phyloP scores from a whole-genome alignment of 2,113 vertebrate genomes.

The Elgaria multicarinata region DNA sequence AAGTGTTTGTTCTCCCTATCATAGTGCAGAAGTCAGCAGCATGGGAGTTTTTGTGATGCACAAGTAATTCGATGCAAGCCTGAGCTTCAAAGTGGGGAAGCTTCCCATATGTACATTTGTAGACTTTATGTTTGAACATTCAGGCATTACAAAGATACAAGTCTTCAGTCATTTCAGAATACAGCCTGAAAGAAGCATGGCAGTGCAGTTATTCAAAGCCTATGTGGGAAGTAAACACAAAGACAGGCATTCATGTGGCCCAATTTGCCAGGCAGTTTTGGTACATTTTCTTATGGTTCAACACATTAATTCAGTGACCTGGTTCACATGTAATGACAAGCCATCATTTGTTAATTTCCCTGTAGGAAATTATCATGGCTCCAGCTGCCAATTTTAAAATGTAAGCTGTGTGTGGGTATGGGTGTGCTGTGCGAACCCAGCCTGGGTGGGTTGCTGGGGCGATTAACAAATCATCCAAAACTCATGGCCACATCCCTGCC shows the following conservation, averaged over 20 bases:
- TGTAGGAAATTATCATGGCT: too few species aligned
- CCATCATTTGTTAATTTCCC: too few species aligned
- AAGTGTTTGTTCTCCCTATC: not conserved
- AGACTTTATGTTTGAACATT: not conserved
- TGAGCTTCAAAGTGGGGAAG: not conserved
- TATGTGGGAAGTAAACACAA: not conserved
- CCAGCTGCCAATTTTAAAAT: too few species aligned
- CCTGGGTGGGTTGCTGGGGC: too few species aligned
- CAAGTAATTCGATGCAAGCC: not conserved
- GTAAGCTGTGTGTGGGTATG: too few species aligned
- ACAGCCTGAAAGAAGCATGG: not conserved
- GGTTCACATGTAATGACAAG: too few species aligned
- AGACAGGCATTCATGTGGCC: too few species aligned
- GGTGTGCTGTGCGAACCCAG: too few species aligned
- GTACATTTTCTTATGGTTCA: not conserved
- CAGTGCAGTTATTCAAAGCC: not conserved
- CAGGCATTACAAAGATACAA: not conserved
- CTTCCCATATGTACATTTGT: not conserved
- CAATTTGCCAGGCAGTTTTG: not conserved
- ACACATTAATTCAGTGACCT: not conserved
- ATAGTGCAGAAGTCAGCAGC: not conserved
- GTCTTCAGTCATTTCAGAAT: not conserved
- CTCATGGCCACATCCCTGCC: too few species aligned
- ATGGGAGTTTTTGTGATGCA: not conserved
- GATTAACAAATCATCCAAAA: too few species aligned